A percentile compares a stretch with the other conserved stretches of the same genome.
phyloP scores from a whole-genome alignment of 2,797 vertebrate genomes.

The Myotis daubentonii region DNA sequence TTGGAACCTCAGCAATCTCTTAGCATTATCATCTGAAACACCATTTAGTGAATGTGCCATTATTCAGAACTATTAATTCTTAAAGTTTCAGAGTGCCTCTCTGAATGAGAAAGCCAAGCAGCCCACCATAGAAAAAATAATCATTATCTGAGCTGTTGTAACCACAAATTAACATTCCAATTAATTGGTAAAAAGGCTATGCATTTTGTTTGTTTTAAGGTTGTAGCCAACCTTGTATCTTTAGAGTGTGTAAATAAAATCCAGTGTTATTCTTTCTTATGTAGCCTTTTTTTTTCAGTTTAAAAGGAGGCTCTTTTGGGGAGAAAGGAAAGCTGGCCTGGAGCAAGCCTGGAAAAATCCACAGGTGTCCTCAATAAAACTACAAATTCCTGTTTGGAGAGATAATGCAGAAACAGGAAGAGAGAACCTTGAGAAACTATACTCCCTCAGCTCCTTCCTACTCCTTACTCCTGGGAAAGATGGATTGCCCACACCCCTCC shows the following conservation, averaged over 20 bases:
- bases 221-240: neutral
- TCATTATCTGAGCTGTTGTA: neutral
- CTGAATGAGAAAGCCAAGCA: neutral
- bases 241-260: neutral
- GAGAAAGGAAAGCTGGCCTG: neutral
- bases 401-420: neutral
- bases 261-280: neutral
- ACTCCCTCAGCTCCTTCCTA: neutral
- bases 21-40: neutral
- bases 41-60: neutral
- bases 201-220: neutral
- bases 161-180: neutral
- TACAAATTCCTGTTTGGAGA: neutral
- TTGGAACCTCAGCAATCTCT: neutral
- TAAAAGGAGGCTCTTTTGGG: neutral
- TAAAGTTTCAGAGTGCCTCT: neutral
- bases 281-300: neutral
- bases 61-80: slow-evolving; percentile 20
- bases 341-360: neutral
- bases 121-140: neutral
- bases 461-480: neutral
- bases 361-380: neutral
- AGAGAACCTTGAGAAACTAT: neutral
- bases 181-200: neutral
- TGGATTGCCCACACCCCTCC: neutral